Conservation (phyloP, 2,113 vertebrate species). For the Anhinga anhinga region DNA sequence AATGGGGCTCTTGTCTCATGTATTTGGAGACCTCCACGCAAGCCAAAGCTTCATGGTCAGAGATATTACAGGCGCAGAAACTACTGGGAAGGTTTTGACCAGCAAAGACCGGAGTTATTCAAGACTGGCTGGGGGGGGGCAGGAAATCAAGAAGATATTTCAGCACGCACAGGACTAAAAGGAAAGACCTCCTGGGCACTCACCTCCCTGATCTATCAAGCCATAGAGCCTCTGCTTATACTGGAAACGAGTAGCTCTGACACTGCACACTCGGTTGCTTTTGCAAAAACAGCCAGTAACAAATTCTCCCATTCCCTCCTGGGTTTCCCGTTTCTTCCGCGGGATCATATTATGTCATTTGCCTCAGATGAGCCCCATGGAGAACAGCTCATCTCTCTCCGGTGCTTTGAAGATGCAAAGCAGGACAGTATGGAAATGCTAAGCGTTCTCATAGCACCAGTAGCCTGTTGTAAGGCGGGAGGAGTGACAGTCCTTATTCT, state of each 20-base stretch:
- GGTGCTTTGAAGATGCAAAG: slow-evolving; percentile 45
- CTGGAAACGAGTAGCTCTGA: background rate
- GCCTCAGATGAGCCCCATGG: slow-evolving; percentile 14
- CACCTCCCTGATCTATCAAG: background rate
- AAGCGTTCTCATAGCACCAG: background rate
- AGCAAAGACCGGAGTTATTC: background rate
- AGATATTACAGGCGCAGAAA: background rate
- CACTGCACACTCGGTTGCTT: background rate
- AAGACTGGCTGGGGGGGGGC: background rate
- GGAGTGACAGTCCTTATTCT: slow-evolving; percentile 48
- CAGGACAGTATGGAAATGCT: slow-evolving; percentile 20
- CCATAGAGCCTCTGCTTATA: background rate
- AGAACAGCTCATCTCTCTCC: slow-evolving; percentile 4
- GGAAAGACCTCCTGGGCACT: background rate
- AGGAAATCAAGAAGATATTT: background rate
- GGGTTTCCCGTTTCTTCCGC: slow-evolving; percentile 9
- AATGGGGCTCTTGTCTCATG: fast-evolving
- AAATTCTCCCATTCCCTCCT: slow-evolving; percentile 20
- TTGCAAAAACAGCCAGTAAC: slow-evolving; percentile 31
- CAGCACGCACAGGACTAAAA: background rate
- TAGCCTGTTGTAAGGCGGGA: background rate
- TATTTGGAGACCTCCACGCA: background rate
- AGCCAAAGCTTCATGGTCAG: background rate
- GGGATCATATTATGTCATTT: slow-evolving; percentile 11
- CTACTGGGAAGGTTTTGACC: background rate